phyloP scores from a whole-genome alignment of 2,113 vertebrate species.

The Prionailurus bengalensis region DNA sequence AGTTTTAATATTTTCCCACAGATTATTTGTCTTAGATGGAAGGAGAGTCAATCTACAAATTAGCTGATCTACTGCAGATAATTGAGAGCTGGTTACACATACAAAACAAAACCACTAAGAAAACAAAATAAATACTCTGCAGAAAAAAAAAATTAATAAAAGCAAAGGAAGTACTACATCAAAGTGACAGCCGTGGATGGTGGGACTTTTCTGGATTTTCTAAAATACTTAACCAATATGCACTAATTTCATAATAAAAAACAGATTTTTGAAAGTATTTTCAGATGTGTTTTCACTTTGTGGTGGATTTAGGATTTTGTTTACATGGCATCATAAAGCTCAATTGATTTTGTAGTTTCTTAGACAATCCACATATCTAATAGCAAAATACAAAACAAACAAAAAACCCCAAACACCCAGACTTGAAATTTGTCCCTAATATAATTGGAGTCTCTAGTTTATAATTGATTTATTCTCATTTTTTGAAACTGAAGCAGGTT shows the following conservation, averaged over 20 bases:
- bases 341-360: conserved; percentile 43
- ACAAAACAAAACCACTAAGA: conserved; percentile 10
- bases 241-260: conserved; percentile 22
- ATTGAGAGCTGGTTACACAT: conserved; percentile 21
- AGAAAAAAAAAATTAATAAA: neutral
- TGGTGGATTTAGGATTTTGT: conserved; percentile 16
- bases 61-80: neutral
- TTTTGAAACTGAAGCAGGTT: neutral
- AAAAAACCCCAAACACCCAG: neutral
- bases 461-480: neutral
- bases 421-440: neutral
- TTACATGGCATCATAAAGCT: conserved; percentile 11
- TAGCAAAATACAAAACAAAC: conserved; percentile 16
- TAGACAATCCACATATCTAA: conserved; percentile 20
- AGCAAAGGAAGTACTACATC: neutral
- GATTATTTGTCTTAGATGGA: conserved; percentile 11
- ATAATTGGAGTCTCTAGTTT: neutral
- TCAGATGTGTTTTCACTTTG: conserved; percentile 52
- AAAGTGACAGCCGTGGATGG: neutral
- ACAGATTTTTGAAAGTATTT: conserved; percentile 44
- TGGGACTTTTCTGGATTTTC: neutral
- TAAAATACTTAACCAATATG: neutral
- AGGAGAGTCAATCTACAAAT: neutral
- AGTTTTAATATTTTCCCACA: conserved; percentile 9
- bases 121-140: conserved; percentile 29